Conservation (phyloP, 2,888 invertebrate species). For the Dicyrtoma fusca region DNA sequence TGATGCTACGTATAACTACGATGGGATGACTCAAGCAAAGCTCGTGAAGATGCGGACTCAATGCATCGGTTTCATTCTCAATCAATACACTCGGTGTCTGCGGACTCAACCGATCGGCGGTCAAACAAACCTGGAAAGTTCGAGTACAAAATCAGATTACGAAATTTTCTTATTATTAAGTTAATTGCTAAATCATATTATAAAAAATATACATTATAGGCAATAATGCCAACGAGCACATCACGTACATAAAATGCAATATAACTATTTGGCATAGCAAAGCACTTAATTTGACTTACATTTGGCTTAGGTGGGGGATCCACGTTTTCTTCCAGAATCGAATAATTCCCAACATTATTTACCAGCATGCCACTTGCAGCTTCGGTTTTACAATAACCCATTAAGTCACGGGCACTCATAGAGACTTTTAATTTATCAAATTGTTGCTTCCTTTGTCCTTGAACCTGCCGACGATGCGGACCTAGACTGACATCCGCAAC, state of each 20-base stretch:
- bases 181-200: neutral
- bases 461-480: too few relatives aligned
- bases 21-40: slow-evolving; percentile 97
- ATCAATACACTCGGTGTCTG: slow-evolving; percentile 89
- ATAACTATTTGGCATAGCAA: too few relatives aligned
- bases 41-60: slow-evolving; percentile 93
- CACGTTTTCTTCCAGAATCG: slow-evolving; percentile 69
- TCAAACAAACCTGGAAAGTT: slow-evolving; percentile 61
- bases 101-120: slow-evolving; percentile 85
- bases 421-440: slow-evolving; percentile 66
- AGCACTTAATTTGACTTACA: slow-evolving; percentile 57
- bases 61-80: slow-evolving; percentile 96
- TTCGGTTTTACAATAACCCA: slow-evolving; percentile 67
- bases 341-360: slow-evolving; percentile 69
- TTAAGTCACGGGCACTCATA: slow-evolving; percentile 75
- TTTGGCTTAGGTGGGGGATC: slow-evolving; percentile 83
- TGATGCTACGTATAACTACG: slow-evolving; percentile 92
- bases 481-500: too few relatives aligned
- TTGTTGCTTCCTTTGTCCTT: too few relatives aligned
- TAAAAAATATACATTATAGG: neutral
- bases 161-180: neutral
- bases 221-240: neutral
- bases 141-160: neutral
- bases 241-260: too few relatives aligned
- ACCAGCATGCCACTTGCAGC: slow-evolving; percentile 60